Percentiles rank a stretch among this genome's conserved stretches.
phyloP scores from a whole-genome alignment of 2,113 vertebrate genomes.

The Hypomesus transpacificus region DNA sequence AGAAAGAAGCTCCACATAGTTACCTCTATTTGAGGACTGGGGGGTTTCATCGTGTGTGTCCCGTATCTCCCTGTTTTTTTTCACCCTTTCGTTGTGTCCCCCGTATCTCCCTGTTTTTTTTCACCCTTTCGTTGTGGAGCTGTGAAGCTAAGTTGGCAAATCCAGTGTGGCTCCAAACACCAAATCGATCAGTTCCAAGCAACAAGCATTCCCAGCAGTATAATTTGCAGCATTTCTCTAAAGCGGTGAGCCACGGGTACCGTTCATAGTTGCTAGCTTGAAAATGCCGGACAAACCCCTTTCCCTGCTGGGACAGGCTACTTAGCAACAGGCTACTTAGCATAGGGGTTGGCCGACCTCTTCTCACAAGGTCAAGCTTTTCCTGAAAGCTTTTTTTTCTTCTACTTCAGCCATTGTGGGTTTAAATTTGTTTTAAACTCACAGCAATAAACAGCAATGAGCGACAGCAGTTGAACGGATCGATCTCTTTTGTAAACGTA shows the following conservation, averaged over 20 bases:
- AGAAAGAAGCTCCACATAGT: no score
- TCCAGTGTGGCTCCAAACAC: not conserved
- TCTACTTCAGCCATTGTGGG: constrained; percentile 7
- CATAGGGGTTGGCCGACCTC: no score
- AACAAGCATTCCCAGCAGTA: not conserved
- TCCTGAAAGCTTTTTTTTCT: not conserved
- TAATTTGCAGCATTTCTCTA: not conserved
- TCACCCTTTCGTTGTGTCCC: not conserved
- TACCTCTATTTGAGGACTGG: not conserved
- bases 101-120: not conserved
- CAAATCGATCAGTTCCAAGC: not conserved
- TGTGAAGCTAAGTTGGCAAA: not conserved
- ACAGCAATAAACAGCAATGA: not conserved
- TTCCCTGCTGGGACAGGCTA: not conserved
- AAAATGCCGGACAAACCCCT: no score
- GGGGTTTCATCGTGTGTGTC: not conserved
- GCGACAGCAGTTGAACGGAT: not conserved
- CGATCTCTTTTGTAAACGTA: no score
- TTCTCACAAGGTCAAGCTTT: no score
- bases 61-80: not conserved
- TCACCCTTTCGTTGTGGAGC: not conserved
- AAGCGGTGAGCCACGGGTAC: not conserved
- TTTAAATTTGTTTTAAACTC: not conserved
- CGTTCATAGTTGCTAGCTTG: no score
- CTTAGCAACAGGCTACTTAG: not conserved